Percentiles rank a stretch among this genome's conserved stretches.
Evolutionary conservation across 2,888 invertebrate species (phyloP).

Genomic region (Entomobrya proxima): DNA sequence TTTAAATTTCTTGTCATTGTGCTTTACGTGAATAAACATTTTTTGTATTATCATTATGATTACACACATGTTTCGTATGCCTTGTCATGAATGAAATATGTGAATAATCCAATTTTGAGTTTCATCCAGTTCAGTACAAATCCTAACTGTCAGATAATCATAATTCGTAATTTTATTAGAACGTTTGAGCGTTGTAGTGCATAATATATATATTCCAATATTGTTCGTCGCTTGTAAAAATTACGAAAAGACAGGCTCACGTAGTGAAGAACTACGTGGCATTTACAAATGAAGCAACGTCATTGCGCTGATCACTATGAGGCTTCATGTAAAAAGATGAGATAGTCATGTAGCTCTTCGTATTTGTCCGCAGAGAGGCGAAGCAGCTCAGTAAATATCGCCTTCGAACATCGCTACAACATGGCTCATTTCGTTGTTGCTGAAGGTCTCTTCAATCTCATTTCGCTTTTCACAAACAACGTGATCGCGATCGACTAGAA

Average conservation of each 20-base stretch:
- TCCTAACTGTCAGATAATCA: constrained; percentile 8
- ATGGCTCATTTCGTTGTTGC: constrained; percentile 13
- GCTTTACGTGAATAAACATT: neutral
- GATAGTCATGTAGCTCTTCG: too few species aligned
- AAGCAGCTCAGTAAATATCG: neutral
- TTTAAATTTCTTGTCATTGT: neutral
- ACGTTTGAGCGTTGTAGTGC: too few species aligned
- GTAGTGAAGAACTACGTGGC: constrained; percentile 13
- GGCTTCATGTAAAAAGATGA: neutral
- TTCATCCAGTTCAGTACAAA: constrained; percentile 14
- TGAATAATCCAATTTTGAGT: neutral
- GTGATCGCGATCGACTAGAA: constrained; percentile 49
- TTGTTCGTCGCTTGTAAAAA: neutral
- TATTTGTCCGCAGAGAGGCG: constrained; percentile 4
- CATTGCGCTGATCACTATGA: neutral
- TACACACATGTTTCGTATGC: neutral
- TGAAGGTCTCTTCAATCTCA: constrained; percentile 61
- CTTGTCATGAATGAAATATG: neutral
- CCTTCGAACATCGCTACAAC: constrained; percentile 16
- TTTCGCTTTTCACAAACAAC: constrained; percentile 47
- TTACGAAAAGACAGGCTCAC: constrained; percentile 14
- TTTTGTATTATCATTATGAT: neutral
- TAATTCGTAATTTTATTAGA: constrained; percentile 13
- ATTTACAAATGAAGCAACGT: constrained; percentile 35
- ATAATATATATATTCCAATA: neutral